Percentiles rank a stretch among this genome's conserved stretches.
These are phyloP conservation scores for Pseudorectes ferrugineus DNA, from an alignment of 2,113 vertebrate species.

Conservation along the genomic window DNA sequence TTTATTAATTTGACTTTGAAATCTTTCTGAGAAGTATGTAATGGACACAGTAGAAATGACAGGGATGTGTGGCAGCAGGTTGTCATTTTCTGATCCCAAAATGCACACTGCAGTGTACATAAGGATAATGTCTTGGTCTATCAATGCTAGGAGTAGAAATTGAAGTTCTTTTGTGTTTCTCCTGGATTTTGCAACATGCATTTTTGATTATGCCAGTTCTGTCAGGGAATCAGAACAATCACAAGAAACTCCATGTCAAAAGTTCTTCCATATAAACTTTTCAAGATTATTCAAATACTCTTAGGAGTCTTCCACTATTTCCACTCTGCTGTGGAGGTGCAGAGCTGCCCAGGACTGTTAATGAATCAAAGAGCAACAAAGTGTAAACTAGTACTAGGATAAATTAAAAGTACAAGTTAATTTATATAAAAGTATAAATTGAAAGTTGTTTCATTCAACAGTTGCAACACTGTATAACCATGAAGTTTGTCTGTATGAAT, in stretches of 20 bases:
- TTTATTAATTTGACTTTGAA: neutral
- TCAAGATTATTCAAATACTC: neutral
- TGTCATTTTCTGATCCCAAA: neutral
- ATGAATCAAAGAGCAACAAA: neutral
- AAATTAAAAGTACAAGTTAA: neutral
- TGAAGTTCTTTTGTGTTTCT: neutral
- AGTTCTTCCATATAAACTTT: neutral
- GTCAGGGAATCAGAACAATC: neutral
- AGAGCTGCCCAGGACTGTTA: neutral
- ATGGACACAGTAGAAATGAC: neutral
- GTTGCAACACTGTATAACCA: neutral
- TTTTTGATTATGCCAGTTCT: neutral
- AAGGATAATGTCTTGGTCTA: neutral
- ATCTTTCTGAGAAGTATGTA: neutral
- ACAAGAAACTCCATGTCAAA: neutral
- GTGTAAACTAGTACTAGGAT: neutral
- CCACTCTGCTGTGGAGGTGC: neutral
- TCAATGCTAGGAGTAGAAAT: neutral
- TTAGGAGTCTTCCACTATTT: neutral
- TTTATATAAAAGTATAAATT: neutral
- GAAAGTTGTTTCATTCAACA: neutral
- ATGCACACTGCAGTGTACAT: neutral
- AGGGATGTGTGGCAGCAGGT: neutral
- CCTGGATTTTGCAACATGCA: neutral
- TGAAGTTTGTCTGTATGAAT: neutral